phyloP scores from a whole-genome alignment of 2,888 invertebrate genomes.

The Anarsia innoxiella region DNA sequence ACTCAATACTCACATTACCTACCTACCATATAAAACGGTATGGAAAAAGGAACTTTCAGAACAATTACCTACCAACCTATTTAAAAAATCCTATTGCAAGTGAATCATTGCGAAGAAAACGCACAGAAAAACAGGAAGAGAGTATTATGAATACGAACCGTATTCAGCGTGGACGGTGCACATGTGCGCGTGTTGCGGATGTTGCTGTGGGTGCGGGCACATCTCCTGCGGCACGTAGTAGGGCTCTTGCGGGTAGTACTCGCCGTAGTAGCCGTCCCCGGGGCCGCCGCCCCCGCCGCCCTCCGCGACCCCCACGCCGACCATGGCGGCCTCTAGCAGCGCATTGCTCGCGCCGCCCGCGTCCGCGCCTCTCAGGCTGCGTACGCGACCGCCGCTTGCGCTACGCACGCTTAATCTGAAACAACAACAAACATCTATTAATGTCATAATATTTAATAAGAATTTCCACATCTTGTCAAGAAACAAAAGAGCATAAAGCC shows the following conservation, averaged over 20 bases:
- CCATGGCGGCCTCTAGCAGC: constrained; percentile 62
- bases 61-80: too few species aligned
- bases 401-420: constrained; percentile 44
- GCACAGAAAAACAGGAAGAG: too few species aligned
- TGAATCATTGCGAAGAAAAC: too few species aligned
- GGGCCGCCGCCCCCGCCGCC: constrained; percentile 52
- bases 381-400: constrained; percentile 20
- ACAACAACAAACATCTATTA: constrained; percentile 23
- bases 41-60: too few species aligned
- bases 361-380: constrained; percentile 52
- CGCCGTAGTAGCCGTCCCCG: constrained; percentile 66
- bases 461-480: too few species aligned
- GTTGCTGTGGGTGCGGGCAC: constrained; percentile 79
- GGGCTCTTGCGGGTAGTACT: constrained; percentile 76
- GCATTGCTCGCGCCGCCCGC: constrained; percentile 52
- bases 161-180: constrained; percentile 84
- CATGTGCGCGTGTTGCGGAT: constrained; percentile 77
- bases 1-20: too few species aligned
- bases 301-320: constrained; percentile 69
- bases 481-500: too few species aligned
- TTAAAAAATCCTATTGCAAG: too few species aligned
- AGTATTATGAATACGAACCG: too few species aligned
- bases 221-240: constrained; percentile 75
- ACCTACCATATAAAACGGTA: too few species aligned
- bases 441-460: neutral